Percentiles rank a stretch among this genome's conserved stretches.
phyloP scores from a whole-genome alignment of 2,113 vertebrate species.

The Limnothrissa miodon region DNA sequence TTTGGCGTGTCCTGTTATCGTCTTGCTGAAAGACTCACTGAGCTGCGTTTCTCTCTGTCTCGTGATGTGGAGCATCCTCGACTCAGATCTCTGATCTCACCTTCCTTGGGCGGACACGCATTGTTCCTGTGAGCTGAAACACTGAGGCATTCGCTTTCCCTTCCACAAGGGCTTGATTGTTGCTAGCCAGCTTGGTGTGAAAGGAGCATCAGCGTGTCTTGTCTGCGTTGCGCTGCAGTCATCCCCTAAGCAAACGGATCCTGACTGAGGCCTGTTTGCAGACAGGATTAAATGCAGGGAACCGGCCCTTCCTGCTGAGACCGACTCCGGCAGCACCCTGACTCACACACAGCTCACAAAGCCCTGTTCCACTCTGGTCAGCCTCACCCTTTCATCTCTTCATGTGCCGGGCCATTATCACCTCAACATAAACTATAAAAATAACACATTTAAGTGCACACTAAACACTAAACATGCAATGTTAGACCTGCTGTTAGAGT shows the following conservation, averaged over 20 bases:
- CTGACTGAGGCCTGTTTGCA: constrained; percentile 39
- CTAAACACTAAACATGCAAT: no score
- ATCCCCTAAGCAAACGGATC: constrained; percentile 58
- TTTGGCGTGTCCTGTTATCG: constrained; percentile 23
- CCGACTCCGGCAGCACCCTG: neutral
- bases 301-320: constrained; percentile 19
- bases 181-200: constrained; percentile 60
- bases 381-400: neutral
- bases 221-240: constrained; percentile 27
- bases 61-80: constrained; percentile 31
- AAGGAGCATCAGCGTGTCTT: constrained; percentile 57
- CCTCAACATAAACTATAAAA: neutral
- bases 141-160: constrained; percentile 39
- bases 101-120: constrained; percentile 38
- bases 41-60: constrained; percentile 29
- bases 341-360: neutral
- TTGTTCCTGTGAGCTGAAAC: constrained; percentile 52
- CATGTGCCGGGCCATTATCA: neutral
- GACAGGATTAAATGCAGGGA: constrained; percentile 41
- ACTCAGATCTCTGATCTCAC: constrained; percentile 47
- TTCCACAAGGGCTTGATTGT: constrained; percentile 63
- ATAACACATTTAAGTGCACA: no score
- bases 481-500: no score
- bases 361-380: neutral
- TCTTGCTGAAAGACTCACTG: constrained; percentile 13